Percentiles rank a stretch among this genome's conserved stretches.
These are phyloP conservation scores for Empis livida DNA, from an alignment of 2,888 invertebrate species.

Conservation along the genomic window DNA sequence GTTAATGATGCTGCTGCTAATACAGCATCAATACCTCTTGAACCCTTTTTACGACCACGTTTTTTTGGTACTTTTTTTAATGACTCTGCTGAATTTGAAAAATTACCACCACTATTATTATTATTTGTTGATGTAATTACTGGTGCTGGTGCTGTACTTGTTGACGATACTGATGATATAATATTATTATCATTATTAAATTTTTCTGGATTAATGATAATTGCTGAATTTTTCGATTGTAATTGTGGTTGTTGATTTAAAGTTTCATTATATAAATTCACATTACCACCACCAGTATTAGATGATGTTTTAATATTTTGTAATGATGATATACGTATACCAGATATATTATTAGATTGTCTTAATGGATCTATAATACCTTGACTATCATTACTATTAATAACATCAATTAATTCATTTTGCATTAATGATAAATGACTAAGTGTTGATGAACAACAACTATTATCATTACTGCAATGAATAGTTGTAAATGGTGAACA, in stretches of 20 bases:
- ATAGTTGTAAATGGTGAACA: conserved; percentile 9
- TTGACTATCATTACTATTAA: neutral
- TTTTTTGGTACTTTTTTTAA: conserved; percentile 22
- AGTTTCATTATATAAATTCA: neutral
- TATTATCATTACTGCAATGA: neutral
- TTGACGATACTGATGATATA: no score
- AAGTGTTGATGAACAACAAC: neutral
- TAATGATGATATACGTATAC: neutral
- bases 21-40: conserved; percentile 31
- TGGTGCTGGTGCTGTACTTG: neutral
- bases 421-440: neutral
- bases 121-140: neutral
- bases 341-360: neutral
- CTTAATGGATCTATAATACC: neutral
- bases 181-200: no score
- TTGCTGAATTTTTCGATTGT: conserved; percentile 11
- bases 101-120: no score
- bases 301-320: no score
- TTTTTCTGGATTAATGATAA: no score
- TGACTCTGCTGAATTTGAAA: neutral
- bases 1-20: conserved; percentile 23
- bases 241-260: neutral
- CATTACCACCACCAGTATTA: no score
- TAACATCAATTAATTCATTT: neutral
- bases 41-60: conserved; percentile 34